phyloP scores from a whole-genome alignment of 2,113 vertebrate species.

The Python bivittatus region DNA sequence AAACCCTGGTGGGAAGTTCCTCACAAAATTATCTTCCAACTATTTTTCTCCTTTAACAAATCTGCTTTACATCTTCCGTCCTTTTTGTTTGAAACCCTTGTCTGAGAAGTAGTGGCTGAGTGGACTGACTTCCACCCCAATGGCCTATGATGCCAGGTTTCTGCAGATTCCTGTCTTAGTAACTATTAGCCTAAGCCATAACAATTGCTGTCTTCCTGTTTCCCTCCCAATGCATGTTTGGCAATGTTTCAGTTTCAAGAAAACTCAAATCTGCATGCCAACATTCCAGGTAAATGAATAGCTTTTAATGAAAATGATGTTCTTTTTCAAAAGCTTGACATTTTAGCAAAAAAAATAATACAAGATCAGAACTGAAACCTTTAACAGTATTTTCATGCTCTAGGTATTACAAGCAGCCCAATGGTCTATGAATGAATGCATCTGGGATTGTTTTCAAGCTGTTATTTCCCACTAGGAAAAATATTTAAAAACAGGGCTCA shows the following conservation, averaged over 20 bases:
- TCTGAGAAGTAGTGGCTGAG: background rate
- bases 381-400: slow-evolving; percentile 79
- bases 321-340: slow-evolving; percentile 82
- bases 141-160: background rate
- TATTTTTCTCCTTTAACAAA: slow-evolving; percentile 42
- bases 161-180: slow-evolving; percentile 58
- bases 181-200: slow-evolving; percentile 67
- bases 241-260: slow-evolving; percentile 78
- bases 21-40: slow-evolving; percentile 11
- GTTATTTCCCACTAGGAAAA: slow-evolving; percentile 83
- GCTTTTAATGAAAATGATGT: slow-evolving; percentile 79
- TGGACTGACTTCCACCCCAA: background rate
- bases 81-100: background rate
- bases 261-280: slow-evolving; percentile 78
- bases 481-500: slow-evolving; percentile 79
- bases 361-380: slow-evolving; percentile 78
- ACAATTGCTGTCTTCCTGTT: slow-evolving; percentile 65
- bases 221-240: slow-evolving; percentile 50
- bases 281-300: slow-evolving; percentile 83
- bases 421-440: slow-evolving; percentile 81
- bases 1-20: slow-evolving; percentile 5
- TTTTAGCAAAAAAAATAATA: slow-evolving; percentile 68
- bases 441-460: slow-evolving; percentile 85
- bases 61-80: slow-evolving; percentile 48
- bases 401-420: slow-evolving; percentile 78